These are phyloP conservation scores for Scytalopus superciliaris DNA, from an alignment of 2,113 vertebrate species.

Conservation along the genomic window DNA sequence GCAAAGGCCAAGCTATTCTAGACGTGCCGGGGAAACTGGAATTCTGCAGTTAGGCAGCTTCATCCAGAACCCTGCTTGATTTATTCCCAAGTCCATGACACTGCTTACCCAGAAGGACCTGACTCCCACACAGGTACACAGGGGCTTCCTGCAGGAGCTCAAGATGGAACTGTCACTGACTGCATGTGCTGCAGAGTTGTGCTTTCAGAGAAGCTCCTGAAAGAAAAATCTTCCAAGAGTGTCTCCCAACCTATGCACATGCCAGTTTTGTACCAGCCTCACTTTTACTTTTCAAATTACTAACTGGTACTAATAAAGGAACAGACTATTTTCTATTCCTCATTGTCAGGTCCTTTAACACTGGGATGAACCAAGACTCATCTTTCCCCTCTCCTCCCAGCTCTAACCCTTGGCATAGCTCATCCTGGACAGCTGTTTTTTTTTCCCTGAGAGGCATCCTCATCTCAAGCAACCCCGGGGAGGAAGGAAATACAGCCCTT, in stretches of 20 bases:
- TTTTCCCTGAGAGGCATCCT: background rate
- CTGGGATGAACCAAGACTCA: background rate
- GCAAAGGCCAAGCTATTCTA: background rate
- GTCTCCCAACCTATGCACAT: background rate
- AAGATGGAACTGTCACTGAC: background rate
- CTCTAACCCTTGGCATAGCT: background rate
- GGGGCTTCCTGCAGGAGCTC: background rate
- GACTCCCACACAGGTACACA: background rate
- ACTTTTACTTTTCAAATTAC: background rate
- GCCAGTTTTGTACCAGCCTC: background rate
- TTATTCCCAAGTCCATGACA: background rate
- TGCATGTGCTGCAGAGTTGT: background rate
- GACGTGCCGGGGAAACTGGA: background rate
- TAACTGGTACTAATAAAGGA: background rate
- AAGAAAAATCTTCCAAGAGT: background rate
- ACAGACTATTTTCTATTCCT: background rate
- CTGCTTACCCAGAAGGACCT: background rate
- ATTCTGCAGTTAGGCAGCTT: background rate
- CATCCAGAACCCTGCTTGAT: background rate
- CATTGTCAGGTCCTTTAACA: background rate
- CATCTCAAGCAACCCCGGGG: background rate
- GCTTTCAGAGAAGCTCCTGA: background rate
- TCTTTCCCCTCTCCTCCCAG: background rate
- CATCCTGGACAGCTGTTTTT: background rate
- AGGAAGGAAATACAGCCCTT: background rate